Conservation (phyloP, 2,113 vertebrate species). For the Verasper variegatus region DNA sequence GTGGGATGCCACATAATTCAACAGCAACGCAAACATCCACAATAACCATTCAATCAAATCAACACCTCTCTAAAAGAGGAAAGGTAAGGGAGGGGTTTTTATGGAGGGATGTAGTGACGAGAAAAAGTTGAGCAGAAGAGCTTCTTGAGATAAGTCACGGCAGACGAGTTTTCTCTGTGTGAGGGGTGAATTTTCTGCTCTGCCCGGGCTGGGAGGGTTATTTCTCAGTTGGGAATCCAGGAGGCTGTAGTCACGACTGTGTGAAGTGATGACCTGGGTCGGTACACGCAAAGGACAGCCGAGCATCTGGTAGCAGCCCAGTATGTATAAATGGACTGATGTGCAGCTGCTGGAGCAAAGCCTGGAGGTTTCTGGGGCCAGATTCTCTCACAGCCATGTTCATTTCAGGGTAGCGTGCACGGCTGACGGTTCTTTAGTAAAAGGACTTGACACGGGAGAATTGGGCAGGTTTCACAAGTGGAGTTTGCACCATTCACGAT, state of each 20-base stretch:
- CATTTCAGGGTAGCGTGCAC: too few relatives aligned
- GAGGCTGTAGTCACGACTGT: background rate
- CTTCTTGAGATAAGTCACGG: background rate
- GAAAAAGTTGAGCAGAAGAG: too few relatives aligned
- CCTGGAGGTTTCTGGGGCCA: too few relatives aligned
- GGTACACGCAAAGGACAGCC: slow-evolving; percentile 2
- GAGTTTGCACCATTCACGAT: too few relatives aligned
- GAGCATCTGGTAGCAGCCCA: background rate
- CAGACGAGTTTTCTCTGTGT: slow-evolving; percentile 14
- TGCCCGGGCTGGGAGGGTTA: background rate
- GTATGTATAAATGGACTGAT: too few relatives aligned
- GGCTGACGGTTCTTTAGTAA: too few relatives aligned
- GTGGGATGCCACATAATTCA: background rate
- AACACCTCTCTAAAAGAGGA: background rate
- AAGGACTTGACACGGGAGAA: too few relatives aligned
- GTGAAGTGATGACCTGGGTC: background rate
- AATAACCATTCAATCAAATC: too few relatives aligned
- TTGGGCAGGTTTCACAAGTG: too few relatives aligned
- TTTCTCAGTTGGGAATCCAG: slow-evolving; percentile 1
- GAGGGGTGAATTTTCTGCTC: background rate
- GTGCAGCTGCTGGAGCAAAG: too few relatives aligned
- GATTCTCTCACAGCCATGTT: too few relatives aligned
- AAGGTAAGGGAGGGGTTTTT: background rate
- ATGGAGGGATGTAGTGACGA: too few relatives aligned
- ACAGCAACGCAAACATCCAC: background rate